phyloP scores from a whole-genome alignment of 2,888 invertebrate genomes.

The Hypselothyrea guttata region DNA sequence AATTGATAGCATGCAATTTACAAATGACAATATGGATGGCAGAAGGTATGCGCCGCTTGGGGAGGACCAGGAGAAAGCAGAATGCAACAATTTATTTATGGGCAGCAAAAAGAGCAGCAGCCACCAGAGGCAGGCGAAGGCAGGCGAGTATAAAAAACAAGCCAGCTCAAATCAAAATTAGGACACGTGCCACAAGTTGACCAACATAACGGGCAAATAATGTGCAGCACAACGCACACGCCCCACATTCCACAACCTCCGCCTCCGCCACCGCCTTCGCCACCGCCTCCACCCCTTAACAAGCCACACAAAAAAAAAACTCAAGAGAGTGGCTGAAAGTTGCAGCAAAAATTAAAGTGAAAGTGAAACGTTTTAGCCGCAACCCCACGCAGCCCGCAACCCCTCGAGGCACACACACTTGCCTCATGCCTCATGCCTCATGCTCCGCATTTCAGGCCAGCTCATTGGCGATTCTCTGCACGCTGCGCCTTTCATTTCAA shows the following conservation, averaged over 20 bases:
- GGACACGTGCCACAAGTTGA: slow-evolving; percentile 79
- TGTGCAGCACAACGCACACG: slow-evolving; percentile 21
- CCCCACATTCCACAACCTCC: slow-evolving; percentile 1
- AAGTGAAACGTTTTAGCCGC: slow-evolving; percentile 63
- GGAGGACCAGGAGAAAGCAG: slow-evolving; percentile 35
- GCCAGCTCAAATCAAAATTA: slow-evolving; percentile 75
- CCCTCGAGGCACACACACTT: slow-evolving; percentile 8
- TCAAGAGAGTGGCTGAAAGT: slow-evolving; percentile 36
- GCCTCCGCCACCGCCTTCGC: slow-evolving; percentile 8
- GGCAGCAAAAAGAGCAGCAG: slow-evolving; percentile 42
- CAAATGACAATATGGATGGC: slow-evolving; percentile 75
- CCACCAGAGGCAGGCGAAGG: slow-evolving; percentile 10
- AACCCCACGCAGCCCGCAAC: slow-evolving; percentile 14
- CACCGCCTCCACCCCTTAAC: neutral
- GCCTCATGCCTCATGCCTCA: too few species aligned
- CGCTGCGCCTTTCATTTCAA: slow-evolving; percentile 75
- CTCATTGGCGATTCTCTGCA: slow-evolving; percentile 77
- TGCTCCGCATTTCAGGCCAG: slow-evolving; percentile 36
- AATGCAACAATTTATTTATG: slow-evolving; percentile 74
- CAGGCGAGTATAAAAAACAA: slow-evolving; percentile 22
- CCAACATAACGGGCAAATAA: slow-evolving; percentile 61
- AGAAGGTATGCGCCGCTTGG: neutral
- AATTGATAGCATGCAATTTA: slow-evolving; percentile 81
- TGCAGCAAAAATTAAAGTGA: slow-evolving; percentile 45
- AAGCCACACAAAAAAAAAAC: slow-evolving; percentile 20